Evolutionary conservation across 2,888 invertebrate genomes (phyloP), one percentile per base, ranked within the genome.

Genomic region (Pachliopta kotzebuea): DNA sequence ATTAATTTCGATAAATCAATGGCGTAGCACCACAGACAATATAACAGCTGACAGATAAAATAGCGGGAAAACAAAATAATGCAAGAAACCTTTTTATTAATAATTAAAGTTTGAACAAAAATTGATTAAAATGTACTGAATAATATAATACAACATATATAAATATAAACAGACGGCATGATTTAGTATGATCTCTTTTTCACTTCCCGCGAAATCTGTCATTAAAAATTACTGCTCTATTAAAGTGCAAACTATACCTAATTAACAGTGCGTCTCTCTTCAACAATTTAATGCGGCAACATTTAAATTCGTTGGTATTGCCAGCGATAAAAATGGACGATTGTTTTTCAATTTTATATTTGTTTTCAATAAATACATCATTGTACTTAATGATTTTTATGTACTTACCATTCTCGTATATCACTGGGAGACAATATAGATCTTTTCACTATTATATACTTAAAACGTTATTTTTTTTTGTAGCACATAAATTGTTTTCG

Each of bases 251-350:
- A 49, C 68, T 70, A 69, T 55, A 60, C 64, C 68, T 71, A 70
- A 24, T 67, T 67, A 70, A 69, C 71, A 70, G 72, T 72, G 72
- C 69, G 54, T 67, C 62, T 61, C 67, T 66, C 60, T 65, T 67
- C 55, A 59, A 56, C 56, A 60, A 59, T 37, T 49, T 37, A 55
- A 42, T 29, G 52, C 55, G 49, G 50, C 63, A 58, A 63, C 60
- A 56, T 49, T 56, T 31, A 49, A 20, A 31, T 50, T 50, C 62
- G 37, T 50, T 52, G 26, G 50, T 64, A 55, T 50, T 64, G 60
- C 63, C 59, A 56, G 49, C 52, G 58, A 60, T 20, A 37, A 55
- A 45, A 53, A 54, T 58, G 58, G 58, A 63, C 63, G 58, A 56
- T 11, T 58, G 55, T 20, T n/a, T n/a, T n/a, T n/a, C n/a, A n/a